Evolutionary conservation across 37 sponge, comb jelly and placozoan species (phyloP).

Genomic region (Bolinopsis microptera): DNA sequence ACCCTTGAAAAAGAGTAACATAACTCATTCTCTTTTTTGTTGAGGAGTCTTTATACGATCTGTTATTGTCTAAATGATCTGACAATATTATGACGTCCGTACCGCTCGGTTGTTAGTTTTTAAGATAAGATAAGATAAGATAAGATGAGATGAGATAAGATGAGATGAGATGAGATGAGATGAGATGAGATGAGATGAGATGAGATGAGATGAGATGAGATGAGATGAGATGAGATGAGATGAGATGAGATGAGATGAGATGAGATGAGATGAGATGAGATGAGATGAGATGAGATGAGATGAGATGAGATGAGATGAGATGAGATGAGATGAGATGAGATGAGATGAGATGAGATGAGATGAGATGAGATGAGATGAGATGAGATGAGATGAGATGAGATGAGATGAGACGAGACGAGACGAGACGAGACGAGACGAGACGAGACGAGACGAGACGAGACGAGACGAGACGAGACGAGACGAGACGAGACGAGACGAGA

Average conservation of each 20-base stretch:
- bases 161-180: not conserved
- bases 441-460: not conserved
- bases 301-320: not conserved
- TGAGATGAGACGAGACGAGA: not conserved
- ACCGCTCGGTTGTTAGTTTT: too few species aligned
- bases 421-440: not conserved
- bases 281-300: not conserved
- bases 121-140: too few species aligned
- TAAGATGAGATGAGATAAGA: too few species aligned
- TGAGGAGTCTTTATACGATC: too few species aligned
- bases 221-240: not conserved
- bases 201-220: not conserved
- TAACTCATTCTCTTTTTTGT: too few species aligned
- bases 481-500: not conserved
- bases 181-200: not conserved
- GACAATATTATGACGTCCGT: too few species aligned
- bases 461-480: not conserved
- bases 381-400: not conserved
- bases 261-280: not conserved
- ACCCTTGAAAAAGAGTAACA: too few species aligned
- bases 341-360: not conserved
- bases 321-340: not conserved
- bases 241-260: not conserved
- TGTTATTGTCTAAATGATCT: too few species aligned
- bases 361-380: not conserved